Percentiles rank a stretch among this genome's conserved stretches.
Evolutionary conservation across 2,797 vertebrate genomes (phyloP).

Genomic region (Esox lucius): DNA sequence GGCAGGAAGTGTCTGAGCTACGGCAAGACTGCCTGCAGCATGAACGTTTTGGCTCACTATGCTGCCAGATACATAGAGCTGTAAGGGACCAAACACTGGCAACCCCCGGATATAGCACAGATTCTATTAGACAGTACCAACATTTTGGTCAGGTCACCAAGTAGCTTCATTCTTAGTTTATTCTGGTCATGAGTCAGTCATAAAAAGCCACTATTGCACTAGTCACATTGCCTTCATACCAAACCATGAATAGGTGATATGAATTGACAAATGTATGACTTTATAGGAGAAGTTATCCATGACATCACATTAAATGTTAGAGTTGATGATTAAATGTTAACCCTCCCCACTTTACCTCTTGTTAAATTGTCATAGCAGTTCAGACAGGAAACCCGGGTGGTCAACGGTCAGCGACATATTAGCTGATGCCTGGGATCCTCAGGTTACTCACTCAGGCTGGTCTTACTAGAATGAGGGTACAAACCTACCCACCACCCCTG

Average conservation of each 20-base stretch:
- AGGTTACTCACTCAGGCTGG: no score
- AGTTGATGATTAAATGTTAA: no score
- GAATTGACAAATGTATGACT: background rate
- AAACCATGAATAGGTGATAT: background rate
- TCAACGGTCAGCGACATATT: no score
- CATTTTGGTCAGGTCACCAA: no score
- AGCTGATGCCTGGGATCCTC: no score
- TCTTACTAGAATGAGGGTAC: no score
- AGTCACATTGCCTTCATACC: background rate
- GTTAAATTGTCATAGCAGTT: no score
- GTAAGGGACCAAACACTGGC: conserved; percentile 73
- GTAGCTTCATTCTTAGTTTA: no score
- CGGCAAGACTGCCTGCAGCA: conserved; percentile 88
- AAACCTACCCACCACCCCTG: no score
- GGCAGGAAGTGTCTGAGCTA: conserved; percentile 89
- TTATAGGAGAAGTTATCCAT: background rate
- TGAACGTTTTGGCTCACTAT: conserved; percentile 84
- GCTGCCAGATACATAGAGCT: conserved; percentile 86
- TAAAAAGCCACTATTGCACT: background rate
- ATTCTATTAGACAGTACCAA: background rate
- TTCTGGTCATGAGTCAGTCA: conserved; percentile 6
- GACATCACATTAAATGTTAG: background rate
- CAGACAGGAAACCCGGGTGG: no score
- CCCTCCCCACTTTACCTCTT: no score
- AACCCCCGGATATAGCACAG: conserved; percentile 19